phyloP scores from a whole-genome alignment of 2,113 vertebrate genomes.

The Perccottus glenii region DNA sequence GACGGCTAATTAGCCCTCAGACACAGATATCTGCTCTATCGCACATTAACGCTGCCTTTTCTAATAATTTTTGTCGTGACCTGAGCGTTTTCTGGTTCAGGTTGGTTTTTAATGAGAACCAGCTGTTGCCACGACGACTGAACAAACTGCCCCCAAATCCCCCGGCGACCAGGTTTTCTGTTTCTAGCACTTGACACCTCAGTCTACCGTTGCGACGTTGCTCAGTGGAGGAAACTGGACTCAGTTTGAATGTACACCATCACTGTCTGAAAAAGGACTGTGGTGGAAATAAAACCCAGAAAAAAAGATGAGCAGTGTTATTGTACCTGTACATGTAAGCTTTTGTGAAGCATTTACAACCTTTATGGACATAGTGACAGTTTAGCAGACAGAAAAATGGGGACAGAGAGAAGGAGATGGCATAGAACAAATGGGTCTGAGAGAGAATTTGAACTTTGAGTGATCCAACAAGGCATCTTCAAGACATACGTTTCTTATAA shows the following conservation, averaged over 20 bases:
- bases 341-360: no score
- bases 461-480: no score
- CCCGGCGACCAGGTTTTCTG: slow-evolving; percentile 45
- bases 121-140: slow-evolving; percentile 76
- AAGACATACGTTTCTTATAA: no score
- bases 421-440: no score
- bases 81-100: slow-evolving; percentile 74
- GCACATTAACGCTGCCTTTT: slow-evolving; percentile 32
- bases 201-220: not conserved
- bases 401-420: no score
- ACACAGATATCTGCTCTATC: slow-evolving; percentile 31
- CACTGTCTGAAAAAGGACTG: not conserved
- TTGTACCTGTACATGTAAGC: no score
- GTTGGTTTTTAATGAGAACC: slow-evolving; percentile 77
- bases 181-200: slow-evolving; percentile 24
- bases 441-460: no score
- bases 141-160: slow-evolving; percentile 51
- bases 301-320: no score
- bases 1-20: slow-evolving; percentile 26
- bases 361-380: no score
- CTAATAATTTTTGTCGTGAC: slow-evolving; percentile 70
- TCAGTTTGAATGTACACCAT: not conserved
- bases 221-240: not conserved
- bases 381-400: no score
- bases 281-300: not conserved